Evolutionary conservation across 2,797 vertebrate species (phyloP).

Genomic region (Melanotaenia boesemani): DNA sequence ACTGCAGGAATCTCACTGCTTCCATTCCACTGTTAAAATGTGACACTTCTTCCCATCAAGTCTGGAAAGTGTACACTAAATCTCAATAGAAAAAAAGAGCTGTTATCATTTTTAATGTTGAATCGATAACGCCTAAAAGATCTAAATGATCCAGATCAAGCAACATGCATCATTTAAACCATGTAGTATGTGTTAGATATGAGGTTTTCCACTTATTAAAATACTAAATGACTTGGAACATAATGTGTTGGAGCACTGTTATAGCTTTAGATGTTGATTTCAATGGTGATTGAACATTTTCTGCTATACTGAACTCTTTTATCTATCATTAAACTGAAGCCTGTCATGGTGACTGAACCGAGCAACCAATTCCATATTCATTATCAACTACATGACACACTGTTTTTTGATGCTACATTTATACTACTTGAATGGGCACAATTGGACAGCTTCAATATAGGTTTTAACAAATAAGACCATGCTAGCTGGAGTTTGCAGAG

Average conservation of each 20-base stretch:
- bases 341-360: conserved; percentile 33
- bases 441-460: conserved; percentile 51
- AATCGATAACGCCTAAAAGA: conserved; percentile 55
- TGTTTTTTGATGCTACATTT: conserved; percentile 49
- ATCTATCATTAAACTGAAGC: conserved; percentile 46
- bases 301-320: conserved; percentile 31
- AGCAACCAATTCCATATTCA: conserved; percentile 50
- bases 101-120: conserved; percentile 49
- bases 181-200: conserved; percentile 37
- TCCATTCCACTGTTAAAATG: conserved; percentile 40
- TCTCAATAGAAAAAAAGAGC: not conserved
- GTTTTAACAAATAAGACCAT: conserved; percentile 41
- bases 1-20: conserved; percentile 39
- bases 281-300: conserved; percentile 42
- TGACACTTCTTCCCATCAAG: conserved; percentile 40
- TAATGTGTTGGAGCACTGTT: conserved; percentile 28
- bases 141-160: conserved; percentile 53
- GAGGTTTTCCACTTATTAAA: conserved; percentile 55
- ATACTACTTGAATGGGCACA: conserved; percentile 51
- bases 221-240: conserved; percentile 24
- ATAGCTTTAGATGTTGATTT: conserved; percentile 43
- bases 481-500: conserved; percentile 46
- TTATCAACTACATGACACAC: conserved; percentile 52
- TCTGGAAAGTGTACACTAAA: conserved; percentile 6
- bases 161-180: conserved; percentile 58